A percentile compares a stretch with the other conserved stretches of the same genome.
Conservation (phyloP, 2,797 vertebrate species). For the Poecilia gillii region DNA sequence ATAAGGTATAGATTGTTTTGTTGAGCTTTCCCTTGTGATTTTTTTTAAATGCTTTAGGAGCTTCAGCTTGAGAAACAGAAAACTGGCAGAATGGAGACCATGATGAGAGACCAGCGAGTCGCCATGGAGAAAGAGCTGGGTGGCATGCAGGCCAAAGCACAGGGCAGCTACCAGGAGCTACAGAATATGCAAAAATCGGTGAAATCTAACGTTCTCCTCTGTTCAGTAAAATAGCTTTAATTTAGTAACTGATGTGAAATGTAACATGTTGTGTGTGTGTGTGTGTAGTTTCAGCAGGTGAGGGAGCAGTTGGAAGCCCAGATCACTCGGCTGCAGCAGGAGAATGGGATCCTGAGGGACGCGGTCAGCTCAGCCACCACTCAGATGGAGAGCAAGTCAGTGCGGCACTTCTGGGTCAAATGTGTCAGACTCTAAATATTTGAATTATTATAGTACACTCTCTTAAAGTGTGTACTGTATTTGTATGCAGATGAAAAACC, state of each 20-base stretch:
- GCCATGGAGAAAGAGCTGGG: slow-evolving; percentile 91
- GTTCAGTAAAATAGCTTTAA: background rate
- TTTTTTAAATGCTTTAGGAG: slow-evolving; percentile 78
- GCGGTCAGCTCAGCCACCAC: slow-evolving; percentile 96
- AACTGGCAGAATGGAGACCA: slow-evolving; percentile 82
- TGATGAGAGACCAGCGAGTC: slow-evolving; percentile 91
- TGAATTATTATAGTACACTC: background rate
- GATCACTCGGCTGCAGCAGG: slow-evolving; percentile 94
- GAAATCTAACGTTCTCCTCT: slow-evolving; percentile 19
- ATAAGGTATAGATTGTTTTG: background rate
- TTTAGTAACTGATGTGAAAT: background rate
- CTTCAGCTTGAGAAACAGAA: slow-evolving; percentile 95
- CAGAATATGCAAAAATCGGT: slow-evolving; percentile 96
- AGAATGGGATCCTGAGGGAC: slow-evolving; percentile 96
- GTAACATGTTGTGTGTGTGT: slow-evolving; percentile 12
- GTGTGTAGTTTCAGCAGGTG: slow-evolving; percentile 89
- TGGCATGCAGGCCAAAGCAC: slow-evolving; percentile 92
- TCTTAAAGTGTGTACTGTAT: background rate
- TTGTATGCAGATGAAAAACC: too few species aligned
- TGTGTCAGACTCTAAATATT: slow-evolving; percentile 8
- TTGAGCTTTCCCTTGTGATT: background rate
- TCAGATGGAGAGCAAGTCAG: slow-evolving; percentile 98
- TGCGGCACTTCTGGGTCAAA: slow-evolving; percentile 43
- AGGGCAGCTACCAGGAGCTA: slow-evolving; percentile 89
- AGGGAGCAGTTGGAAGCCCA: slow-evolving; percentile 95